A percentile compares a stretch with the other conserved stretches of the same genome.
Conservation (phyloP, 1,140 invertebrate species). For the Aphelinus atriplicis region DNA sequence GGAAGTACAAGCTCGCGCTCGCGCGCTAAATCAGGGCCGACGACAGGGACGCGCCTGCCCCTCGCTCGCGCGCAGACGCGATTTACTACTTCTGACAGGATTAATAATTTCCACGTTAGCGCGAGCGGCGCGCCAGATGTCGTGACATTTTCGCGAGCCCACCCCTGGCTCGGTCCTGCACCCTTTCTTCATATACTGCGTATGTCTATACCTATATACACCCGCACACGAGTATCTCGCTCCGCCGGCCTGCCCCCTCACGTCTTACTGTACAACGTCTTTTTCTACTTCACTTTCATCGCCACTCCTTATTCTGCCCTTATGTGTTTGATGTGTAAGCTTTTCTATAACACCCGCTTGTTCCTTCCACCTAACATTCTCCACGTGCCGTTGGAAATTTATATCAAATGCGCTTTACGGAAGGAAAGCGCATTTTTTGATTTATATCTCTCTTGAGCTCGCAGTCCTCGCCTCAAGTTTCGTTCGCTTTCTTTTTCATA, state of each 20-base stretch:
- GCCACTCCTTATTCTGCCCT: background rate
- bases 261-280: background rate
- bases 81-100: constrained; percentile 60
- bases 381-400: too few species aligned
- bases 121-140: constrained; percentile 55
- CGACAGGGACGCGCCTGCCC: constrained; percentile 36
- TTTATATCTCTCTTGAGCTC: too few species aligned
- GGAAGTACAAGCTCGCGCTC: constrained; percentile 21
- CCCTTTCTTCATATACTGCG: constrained; percentile 5
- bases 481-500: too few species aligned
- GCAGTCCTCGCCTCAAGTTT: too few species aligned
- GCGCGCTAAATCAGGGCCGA: constrained; percentile 56
- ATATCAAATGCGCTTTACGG: too few species aligned
- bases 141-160: constrained; percentile 51
- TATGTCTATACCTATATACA: too few species aligned
- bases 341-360: too few species aligned
- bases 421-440: too few species aligned
- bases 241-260: too few species aligned
- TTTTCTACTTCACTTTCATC: background rate
- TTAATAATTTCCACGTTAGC: constrained; percentile 57
- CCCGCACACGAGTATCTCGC: too few species aligned
- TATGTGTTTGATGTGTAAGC: too few species aligned
- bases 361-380: too few species aligned
- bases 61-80: constrained; percentile 44
- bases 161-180: constrained; percentile 2